phyloP scores from a whole-genome alignment of 2,113 vertebrate species.

The Castor canadensis region DNA sequence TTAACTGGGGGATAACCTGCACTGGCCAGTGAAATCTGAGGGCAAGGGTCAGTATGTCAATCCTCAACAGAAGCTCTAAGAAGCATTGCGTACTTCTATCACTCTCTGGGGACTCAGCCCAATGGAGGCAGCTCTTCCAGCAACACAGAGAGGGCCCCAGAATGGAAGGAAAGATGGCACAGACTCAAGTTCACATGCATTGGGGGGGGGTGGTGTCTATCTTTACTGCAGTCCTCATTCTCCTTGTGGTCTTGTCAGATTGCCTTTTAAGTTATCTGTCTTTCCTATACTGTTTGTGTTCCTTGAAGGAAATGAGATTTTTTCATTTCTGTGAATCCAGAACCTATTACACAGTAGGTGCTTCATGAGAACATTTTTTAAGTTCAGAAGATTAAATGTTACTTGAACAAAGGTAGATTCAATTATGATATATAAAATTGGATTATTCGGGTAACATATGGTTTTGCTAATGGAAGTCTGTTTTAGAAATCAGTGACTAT shows the following conservation, averaged over 20 bases:
- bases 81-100: neutral
- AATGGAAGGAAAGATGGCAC: neutral
- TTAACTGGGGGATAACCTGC: neutral
- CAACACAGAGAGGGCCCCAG: neutral
- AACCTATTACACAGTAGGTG: neutral
- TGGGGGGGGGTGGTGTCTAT: neutral
- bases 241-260: neutral
- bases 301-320: neutral
- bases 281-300: neutral
- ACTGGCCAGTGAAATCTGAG: neutral
- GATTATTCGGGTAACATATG: conserved; percentile 2
- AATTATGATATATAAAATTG: conserved; percentile 32
- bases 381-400: conserved; percentile 38
- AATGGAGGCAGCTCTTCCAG: neutral
- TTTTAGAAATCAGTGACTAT: conserved; percentile 31
- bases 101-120: neutral
- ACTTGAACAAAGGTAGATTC: conserved; percentile 45
- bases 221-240: neutral
- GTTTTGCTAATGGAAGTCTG: conserved; percentile 40
- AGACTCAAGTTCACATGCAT: neutral
- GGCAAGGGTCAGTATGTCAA: neutral
- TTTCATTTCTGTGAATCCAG: neutral
- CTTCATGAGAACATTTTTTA: neutral
- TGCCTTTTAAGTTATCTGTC: neutral
- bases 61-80: neutral